phyloP scores from a whole-genome alignment of 2,113 vertebrate genomes.

The Muscicapa adusta region DNA sequence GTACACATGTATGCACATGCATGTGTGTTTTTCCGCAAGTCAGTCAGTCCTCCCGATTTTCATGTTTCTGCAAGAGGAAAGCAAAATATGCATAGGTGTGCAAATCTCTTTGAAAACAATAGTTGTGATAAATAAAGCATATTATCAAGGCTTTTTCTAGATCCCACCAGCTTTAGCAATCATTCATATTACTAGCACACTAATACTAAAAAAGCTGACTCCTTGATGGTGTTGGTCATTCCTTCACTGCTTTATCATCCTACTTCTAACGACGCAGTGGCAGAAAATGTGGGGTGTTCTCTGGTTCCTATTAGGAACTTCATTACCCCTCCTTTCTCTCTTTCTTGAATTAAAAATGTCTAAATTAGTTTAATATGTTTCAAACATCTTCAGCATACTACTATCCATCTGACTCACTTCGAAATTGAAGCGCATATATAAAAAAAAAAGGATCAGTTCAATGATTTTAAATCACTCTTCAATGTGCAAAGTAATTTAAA shows the following conservation, averaged over 20 bases:
- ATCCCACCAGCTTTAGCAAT: background rate
- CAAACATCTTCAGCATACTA: slow-evolving; percentile 43
- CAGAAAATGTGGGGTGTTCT: background rate
- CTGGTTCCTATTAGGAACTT: slow-evolving; percentile 16
- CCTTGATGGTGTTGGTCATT: background rate
- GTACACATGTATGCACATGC: background rate
- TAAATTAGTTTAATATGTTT: slow-evolving; percentile 64
- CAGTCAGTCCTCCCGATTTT: background rate
- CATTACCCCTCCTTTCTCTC: slow-evolving; percentile 63
- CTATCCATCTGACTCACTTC: slow-evolving; percentile 74
- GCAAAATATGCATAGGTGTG: background rate
- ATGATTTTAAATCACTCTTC: slow-evolving; percentile 81
- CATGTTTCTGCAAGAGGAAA: background rate
- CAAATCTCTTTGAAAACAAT: background rate
- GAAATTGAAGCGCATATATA: slow-evolving; percentile 76
- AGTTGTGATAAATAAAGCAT: background rate
- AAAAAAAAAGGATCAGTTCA: slow-evolving; percentile 77
- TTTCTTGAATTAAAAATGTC: slow-evolving; percentile 56
- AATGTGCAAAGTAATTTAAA: slow-evolving; percentile 80
- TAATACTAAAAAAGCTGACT: background rate
- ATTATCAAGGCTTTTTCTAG: background rate
- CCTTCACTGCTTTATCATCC: background rate
- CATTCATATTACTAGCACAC: background rate
- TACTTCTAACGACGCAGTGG: background rate
- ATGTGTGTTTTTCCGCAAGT: background rate